phyloP scores from a whole-genome alignment of 2,113 vertebrate species.

The Carettochelys insculpta region DNA sequence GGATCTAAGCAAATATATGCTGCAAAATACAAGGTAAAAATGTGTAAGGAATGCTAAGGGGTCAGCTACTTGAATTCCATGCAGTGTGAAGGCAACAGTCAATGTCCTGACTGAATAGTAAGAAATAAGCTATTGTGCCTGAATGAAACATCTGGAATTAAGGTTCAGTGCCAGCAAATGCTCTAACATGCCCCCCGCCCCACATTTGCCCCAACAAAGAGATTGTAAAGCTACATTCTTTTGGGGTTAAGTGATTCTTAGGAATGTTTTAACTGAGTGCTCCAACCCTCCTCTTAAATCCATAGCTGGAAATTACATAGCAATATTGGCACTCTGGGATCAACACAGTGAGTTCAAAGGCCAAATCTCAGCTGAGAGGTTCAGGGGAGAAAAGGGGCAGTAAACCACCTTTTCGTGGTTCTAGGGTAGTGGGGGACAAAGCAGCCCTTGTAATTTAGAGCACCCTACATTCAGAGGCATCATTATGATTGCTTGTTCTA shows the following conservation, averaged over 20 bases:
- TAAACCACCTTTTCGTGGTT: not conserved
- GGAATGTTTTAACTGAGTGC: conserved; percentile 48
- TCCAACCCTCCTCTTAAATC: conserved; percentile 36
- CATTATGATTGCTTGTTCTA: not conserved
- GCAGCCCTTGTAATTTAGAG: not conserved
- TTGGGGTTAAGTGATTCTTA: conserved; percentile 43
- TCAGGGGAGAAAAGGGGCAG: not conserved
- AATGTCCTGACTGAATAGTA: conserved; percentile 49
- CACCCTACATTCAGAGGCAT: not conserved
- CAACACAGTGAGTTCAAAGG: conserved; percentile 8
- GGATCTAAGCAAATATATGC: conserved; percentile 42
- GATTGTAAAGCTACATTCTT: conserved; percentile 65
- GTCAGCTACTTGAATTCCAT: conserved; percentile 47
- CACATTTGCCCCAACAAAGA: conserved; percentile 51
- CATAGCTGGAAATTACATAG: conserved; percentile 39
- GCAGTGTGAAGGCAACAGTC: conserved; percentile 35
- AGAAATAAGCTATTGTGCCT: conserved; percentile 49
- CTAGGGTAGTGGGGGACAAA: not conserved
- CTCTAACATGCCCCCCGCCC: not conserved
- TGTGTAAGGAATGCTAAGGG: conserved; percentile 45
- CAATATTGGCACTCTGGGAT: not conserved
- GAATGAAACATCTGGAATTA: conserved; percentile 72
- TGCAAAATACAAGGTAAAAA: conserved; percentile 41
- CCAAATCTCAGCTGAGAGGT: not conserved
- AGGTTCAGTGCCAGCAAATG: conserved; percentile 66